phyloP scores from a whole-genome alignment of 2,888 invertebrate genomes.

The Torymus tubicola region DNA sequence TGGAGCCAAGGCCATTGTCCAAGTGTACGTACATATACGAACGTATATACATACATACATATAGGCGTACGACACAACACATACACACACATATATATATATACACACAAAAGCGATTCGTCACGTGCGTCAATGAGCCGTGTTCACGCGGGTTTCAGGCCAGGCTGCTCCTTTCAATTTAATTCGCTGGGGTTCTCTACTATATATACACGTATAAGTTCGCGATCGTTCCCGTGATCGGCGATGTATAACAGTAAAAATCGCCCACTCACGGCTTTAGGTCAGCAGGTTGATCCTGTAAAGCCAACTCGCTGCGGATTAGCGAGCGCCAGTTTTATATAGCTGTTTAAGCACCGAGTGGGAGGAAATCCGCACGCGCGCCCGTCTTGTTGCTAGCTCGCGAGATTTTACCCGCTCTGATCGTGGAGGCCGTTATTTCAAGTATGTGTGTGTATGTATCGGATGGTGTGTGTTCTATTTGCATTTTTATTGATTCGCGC shows the following conservation, averaged over 20 bases:
- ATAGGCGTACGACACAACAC: too few species aligned
- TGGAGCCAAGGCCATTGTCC: slow-evolving; percentile 35
- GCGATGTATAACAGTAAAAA: slow-evolving; percentile 33
- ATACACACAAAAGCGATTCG: neutral
- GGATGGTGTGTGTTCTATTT: slow-evolving; percentile 9
- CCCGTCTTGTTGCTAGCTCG: neutral
- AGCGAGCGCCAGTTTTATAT: slow-evolving; percentile 15
- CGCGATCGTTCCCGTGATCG: neutral
- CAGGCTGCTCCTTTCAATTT: slow-evolving; percentile 15
- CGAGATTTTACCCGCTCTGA: neutral
- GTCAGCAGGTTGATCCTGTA: slow-evolving; percentile 61
- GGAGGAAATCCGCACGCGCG: slow-evolving; percentile 23
- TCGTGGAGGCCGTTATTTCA: slow-evolving; percentile 20
- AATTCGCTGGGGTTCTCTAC: neutral
- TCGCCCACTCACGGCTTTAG: slow-evolving; percentile 61
- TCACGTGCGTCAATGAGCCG: slow-evolving; percentile 11
- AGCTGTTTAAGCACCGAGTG: slow-evolving; percentile 7
- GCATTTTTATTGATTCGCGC: neutral
- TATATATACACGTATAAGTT: neutral
- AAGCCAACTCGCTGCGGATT: slow-evolving; percentile 31
- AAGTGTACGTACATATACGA: neutral
- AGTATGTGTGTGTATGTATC: too few species aligned
- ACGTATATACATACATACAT: too few species aligned
- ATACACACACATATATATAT: too few species aligned
- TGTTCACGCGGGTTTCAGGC: too few species aligned